phyloP scores from a whole-genome alignment of 2,888 invertebrate genomes.

The Neoaliturus tenellus region DNA sequence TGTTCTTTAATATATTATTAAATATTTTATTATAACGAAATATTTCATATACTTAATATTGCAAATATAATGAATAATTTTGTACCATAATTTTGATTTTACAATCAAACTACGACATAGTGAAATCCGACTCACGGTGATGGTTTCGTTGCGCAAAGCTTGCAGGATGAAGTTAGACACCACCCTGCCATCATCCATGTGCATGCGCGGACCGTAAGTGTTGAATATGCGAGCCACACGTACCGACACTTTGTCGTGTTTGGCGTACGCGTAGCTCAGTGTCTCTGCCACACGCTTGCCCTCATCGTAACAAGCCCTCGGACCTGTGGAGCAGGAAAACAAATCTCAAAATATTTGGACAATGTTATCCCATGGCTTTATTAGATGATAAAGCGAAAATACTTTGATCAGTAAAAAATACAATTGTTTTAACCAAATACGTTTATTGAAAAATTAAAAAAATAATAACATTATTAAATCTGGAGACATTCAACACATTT shows the following conservation, averaged over 20 bases:
- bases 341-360: not conserved
- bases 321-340: constrained; percentile 75
- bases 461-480: too few relatives aligned
- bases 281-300: constrained; percentile 99
- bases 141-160: constrained; percentile 94
- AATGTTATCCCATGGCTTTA: too few relatives aligned
- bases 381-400: too few relatives aligned
- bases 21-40: too few relatives aligned
- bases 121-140: constrained; percentile 94
- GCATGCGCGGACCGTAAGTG: constrained; percentile 99
- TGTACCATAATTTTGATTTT: too few relatives aligned
- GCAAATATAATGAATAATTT: too few relatives aligned
- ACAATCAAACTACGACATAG: too few relatives aligned
- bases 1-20: too few relatives aligned
- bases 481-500: too few relatives aligned
- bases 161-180: constrained; percentile 99
- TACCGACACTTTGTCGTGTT: constrained; percentile 97
- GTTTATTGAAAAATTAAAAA: too few relatives aligned
- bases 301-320: constrained; percentile 98
- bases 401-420: too few relatives aligned
- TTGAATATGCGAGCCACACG: constrained; percentile 99
- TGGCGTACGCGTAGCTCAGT: constrained; percentile 96
- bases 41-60: not conserved
- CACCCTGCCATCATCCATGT: constrained; percentile 98
- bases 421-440: too few relatives aligned